These are phyloP conservation scores for Coryphaenoides rupestris DNA, from an alignment of 2,113 vertebrate genomes.

Conservation along the genomic window DNA sequence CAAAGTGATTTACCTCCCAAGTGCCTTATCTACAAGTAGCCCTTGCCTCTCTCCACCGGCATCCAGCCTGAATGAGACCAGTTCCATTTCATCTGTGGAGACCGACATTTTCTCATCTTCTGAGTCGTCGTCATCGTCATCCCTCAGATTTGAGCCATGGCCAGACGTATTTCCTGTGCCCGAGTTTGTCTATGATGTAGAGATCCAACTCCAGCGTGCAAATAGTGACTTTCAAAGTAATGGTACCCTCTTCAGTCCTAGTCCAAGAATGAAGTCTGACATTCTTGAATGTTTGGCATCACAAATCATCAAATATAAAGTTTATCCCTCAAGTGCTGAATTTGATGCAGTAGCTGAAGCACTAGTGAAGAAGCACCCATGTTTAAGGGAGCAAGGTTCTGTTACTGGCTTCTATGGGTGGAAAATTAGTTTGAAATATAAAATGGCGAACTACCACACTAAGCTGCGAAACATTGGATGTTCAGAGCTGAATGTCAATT, in stretches of 20 bases:
- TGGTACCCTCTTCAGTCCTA: background rate
- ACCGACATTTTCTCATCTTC: too few relatives aligned
- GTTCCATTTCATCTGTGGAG: background rate
- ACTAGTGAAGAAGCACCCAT: background rate
- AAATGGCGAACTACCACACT: constrained; percentile 6
- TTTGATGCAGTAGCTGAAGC: background rate
- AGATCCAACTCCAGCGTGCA: background rate
- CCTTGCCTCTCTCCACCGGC: background rate
- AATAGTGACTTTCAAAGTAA: background rate
- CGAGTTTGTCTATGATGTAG: background rate
- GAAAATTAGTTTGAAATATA: constrained; percentile 14
- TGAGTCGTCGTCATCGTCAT: too few relatives aligned
- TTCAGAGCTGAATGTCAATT: constrained; percentile 12
- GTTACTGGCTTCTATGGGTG: constrained; percentile 2
- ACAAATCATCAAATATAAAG: background rate
- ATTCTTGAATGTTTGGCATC: background rate
- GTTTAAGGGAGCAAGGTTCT: constrained; percentile 10
- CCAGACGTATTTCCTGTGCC: background rate
- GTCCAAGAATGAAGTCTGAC: background rate
- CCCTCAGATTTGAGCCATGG: background rate
- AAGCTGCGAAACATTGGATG: background rate
- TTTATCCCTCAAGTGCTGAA: background rate
- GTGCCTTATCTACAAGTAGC: too few relatives aligned
- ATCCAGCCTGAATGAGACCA: constrained; percentile 4
- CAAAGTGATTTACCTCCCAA: background rate